phyloP scores from a whole-genome alignment of 2,797 vertebrate species.

The Schizothorax lantsangensis region DNA sequence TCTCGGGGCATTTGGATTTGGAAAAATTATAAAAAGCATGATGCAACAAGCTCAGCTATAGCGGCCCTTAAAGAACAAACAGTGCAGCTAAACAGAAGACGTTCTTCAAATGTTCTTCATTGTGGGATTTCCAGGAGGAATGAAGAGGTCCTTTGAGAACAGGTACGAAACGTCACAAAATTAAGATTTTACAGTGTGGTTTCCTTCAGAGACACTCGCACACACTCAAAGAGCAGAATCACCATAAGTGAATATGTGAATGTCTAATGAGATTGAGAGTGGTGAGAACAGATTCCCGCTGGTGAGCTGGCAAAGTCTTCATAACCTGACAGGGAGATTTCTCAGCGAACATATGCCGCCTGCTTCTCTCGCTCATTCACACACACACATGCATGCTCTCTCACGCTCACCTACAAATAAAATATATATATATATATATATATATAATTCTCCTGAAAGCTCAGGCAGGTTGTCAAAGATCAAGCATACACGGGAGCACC shows the following conservation, averaged over 20 bases:
- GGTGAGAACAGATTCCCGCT: constrained; percentile 31
- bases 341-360: constrained; percentile 30
- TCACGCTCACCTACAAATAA: not conserved
- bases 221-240: constrained; percentile 8
- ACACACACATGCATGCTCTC: constrained; percentile 35
- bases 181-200: constrained; percentile 18
- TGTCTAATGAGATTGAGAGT: constrained; percentile 44
- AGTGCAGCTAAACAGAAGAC: constrained; percentile 4
- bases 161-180: not conserved
- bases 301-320: constrained; percentile 44
- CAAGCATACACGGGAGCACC: not conserved
- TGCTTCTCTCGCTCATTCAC: constrained; percentile 35
- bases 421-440: not conserved
- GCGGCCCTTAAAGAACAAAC: constrained; percentile 11
- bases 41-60: not conserved
- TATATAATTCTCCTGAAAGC: not conserved
- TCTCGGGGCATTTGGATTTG: constrained; percentile 1
- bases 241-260: constrained; percentile 30
- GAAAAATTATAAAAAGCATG: constrained; percentile 27
- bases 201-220: constrained; percentile 16
- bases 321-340: constrained; percentile 37
- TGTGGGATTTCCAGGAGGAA: constrained; percentile 2
- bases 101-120: constrained; percentile 27
- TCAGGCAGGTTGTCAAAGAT: not conserved
- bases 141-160: not conserved